Evolutionary conservation across 2,888 invertebrate genomes (phyloP), one percentile per base, ranked within the genome.

Genomic region (Cerastis leucographa): DNA sequence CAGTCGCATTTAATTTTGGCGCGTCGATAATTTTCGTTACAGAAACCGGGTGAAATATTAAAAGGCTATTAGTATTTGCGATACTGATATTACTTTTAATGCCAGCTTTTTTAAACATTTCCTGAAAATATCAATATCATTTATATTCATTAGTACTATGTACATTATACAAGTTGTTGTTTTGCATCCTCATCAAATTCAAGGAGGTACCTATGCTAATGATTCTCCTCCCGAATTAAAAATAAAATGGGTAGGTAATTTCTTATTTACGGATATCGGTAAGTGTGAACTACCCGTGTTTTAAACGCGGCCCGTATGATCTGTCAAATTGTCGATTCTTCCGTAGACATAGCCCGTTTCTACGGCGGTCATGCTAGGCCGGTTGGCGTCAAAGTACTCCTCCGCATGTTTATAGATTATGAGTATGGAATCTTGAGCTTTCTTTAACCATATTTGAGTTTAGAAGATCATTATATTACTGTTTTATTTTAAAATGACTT

Each of bases 31-130:
- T 35, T 19, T 61, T 61, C 35, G 9, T 61, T 35, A 8, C 61
- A 62, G 25, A 40, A 61, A 62, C 12, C 35, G 6, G 11, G 22
- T 40, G 54, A 46, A 76, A 49, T 54, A 77, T 46, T 51, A 62
- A 69, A 51, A 40, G 51, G 2, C 29, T 56, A 70, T 51, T 42
- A 25, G 11, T 49, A 59, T n/a, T 46, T 46, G n/a, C 8, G 29
- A 59, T 29, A 29, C 29, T 56, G 17, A 7, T 25, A 56, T 54
- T 54, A 54, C 25, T 29, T 49, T 46, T 51, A 12, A 40, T 35
- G 22, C 11, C 11, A 22, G 14, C 44, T 59, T 44, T 12, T 54
- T 17, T 64, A 54, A 35, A 35, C 42, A 49, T 40, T 74, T 51
- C 29, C 35, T 35, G 35, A 35, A 35, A 35, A 35, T 35, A 51